Evolutionary conservation across 2,797 vertebrate genomes (phyloP).

Genomic region (Coccyzus lansbergi): DNA sequence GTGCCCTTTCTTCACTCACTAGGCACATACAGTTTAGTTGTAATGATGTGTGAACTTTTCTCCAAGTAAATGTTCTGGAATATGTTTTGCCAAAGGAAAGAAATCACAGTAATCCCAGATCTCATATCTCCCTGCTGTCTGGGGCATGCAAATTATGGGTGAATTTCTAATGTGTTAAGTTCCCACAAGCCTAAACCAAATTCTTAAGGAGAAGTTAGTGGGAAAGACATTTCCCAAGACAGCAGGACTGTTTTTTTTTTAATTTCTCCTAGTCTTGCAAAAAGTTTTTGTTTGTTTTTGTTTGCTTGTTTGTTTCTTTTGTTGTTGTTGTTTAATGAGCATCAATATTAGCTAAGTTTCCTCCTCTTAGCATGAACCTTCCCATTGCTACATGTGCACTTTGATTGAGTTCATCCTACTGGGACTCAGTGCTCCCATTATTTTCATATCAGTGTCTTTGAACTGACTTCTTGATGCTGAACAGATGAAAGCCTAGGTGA

Average conservation of each 20-base stretch:
- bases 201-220: conserved; percentile 44
- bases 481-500: not conserved
- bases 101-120: conserved; percentile 47
- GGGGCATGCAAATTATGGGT: conserved; percentile 56
- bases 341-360: not conserved
- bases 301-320: not conserved
- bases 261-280: not conserved
- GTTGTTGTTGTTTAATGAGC: not conserved
- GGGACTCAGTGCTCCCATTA: not conserved
- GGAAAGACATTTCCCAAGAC: conserved; percentile 51
- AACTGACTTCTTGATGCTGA: not conserved
- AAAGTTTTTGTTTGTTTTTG: not conserved
- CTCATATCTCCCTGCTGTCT: conserved; percentile 48
- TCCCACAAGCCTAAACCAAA: conserved; percentile 60
- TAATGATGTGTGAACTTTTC: conserved; percentile 51
- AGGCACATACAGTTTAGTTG: not conserved
- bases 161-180: conserved; percentile 41
- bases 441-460: not conserved
- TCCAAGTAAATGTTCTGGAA: conserved; percentile 41
- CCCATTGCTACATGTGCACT: fast-evolving
- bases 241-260: not conserved
- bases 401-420: not conserved
- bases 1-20: conserved; percentile 24
- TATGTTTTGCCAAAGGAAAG: conserved; percentile 63
- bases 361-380: not conserved